A percentile compares a stretch with the other conserved stretches of the same genome.
Evolutionary conservation across 2,888 invertebrate species (phyloP).

Genomic region (Yponomeuta evonymella): DNA sequence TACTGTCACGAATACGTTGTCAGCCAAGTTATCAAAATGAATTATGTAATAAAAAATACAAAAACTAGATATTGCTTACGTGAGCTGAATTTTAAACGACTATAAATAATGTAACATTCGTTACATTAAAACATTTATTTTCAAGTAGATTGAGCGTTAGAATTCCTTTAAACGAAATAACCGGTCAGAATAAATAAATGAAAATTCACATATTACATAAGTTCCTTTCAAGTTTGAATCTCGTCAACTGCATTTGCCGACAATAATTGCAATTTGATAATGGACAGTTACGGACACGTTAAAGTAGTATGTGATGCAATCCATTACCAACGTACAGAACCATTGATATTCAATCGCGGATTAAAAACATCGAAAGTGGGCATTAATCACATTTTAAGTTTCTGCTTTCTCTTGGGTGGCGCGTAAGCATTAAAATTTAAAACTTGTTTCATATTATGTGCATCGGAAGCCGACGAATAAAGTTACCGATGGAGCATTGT

Average conservation of each 20-base stretch:
- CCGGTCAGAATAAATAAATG: background rate
- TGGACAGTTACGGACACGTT: too few species aligned
- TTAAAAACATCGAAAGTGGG: slow-evolving; percentile 15
- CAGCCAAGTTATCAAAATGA: background rate
- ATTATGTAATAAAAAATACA: background rate
- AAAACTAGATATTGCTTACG: background rate
- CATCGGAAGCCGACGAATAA: slow-evolving; percentile 27
- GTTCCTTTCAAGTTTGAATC: too few species aligned
- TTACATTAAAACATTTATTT: background rate
- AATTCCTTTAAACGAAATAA: background rate
- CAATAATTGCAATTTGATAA: too few species aligned
- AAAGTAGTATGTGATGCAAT: background rate
- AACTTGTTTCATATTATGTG: slow-evolving; percentile 59
- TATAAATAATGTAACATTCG: background rate
- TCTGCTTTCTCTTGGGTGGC: slow-evolving; percentile 52
- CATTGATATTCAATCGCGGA: slow-evolving; percentile 14
- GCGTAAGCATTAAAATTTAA: slow-evolving; percentile 62
- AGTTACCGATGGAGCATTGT: slow-evolving; percentile 3
- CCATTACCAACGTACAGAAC: background rate
- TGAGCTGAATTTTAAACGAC: background rate
- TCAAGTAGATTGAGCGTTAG: background rate
- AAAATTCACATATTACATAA: too few species aligned
- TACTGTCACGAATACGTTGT: background rate
- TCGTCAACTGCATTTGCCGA: too few species aligned
- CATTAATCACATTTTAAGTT: slow-evolving; percentile 15